phyloP scores from a whole-genome alignment of 1,140 invertebrate species.

The Drosophila cardini region DNA sequence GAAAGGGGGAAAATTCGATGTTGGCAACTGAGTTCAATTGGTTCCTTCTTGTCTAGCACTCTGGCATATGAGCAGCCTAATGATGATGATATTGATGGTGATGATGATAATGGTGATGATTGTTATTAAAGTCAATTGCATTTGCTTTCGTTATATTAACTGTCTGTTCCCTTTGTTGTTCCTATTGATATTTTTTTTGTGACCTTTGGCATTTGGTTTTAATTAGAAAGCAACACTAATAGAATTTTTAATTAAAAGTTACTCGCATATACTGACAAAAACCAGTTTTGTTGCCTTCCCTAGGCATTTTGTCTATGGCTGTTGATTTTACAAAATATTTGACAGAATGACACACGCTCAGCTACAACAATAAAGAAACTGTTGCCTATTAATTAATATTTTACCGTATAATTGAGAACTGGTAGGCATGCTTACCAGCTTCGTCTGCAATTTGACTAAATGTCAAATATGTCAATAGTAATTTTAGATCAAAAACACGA shows the following conservation, averaged over 20 bases:
- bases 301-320: constrained; percentile 47
- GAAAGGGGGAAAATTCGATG: background rate
- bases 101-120: constrained; percentile 40
- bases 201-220: constrained; percentile 60
- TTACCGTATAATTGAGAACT: constrained; percentile 68
- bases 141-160: constrained; percentile 58
- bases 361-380: constrained; percentile 3
- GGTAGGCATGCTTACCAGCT: constrained; percentile 12
- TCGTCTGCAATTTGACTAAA: constrained; percentile 43
- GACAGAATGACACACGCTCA: constrained; percentile 71
- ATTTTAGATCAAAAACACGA: constrained; percentile 64
- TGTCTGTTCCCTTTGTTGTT: constrained; percentile 20
- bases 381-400: constrained; percentile 79
- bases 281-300: constrained; percentile 5
- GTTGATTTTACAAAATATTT: constrained; percentile 63
- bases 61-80: constrained; percentile 5
- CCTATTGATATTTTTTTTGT: constrained; percentile 23
- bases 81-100: constrained; percentile 26
- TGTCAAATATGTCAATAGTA: constrained; percentile 80
- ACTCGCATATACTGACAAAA: constrained; percentile 52
- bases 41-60: background rate
- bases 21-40: constrained; percentile 7
- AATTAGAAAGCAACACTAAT: constrained; percentile 79
- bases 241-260: constrained; percentile 82
- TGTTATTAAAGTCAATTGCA: constrained; percentile 62